Base-by-base conservation (phyloP, 2,888 invertebrate genomes). In the Hoplodrina blanda region DNA sequence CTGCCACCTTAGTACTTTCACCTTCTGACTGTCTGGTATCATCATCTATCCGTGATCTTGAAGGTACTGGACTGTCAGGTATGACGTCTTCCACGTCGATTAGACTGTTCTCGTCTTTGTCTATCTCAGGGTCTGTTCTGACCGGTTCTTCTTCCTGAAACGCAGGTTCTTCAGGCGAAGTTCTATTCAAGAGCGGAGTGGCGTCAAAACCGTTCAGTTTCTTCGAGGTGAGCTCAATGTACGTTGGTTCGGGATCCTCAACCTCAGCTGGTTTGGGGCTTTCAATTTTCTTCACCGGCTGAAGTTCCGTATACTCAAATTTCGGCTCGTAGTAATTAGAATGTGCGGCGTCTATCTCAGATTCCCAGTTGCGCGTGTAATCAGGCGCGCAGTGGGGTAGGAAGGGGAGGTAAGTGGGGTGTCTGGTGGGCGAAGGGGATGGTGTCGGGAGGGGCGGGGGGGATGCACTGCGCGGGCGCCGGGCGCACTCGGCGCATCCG, bases 401-500 rank as follows among this genome's bases (percentile, higher is more conserved):
- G 88, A 93, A 95, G 17, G 96, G 95, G 76, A 93, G 91, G 90
- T 94, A 93, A 54, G 93, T 88, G 60, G 94, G 92, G 84, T 95
- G 93, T 61, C 96, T 86, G n/a, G 95, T 96, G 13, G 96, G 96
- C 20, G 95, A 96, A 4, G 94, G 92, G 13, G 96, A 96, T 1
- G 96, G 96, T 0, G 96, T 95, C 2, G 96, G 96, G 0, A 96
- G 92, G 1, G 96, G 96, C 0, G 96, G 94, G 0, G 96, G 97
- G 70, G 97, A 97, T 69, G 96, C 91, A 81, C 97, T 97, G 91
- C 97, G 96, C 87, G 97, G 97, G 88, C 97, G 97, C 90, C 98
- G 97, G 90, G 98, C 98, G 94, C 99, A 99, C 94, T 99, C 99
- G 55, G 98, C 98, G 93, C 99, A 99, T 87, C 99, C 98, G 93